phyloP scores from a whole-genome alignment of 2,113 vertebrate genomes.

The Cavia porcellus region DNA sequence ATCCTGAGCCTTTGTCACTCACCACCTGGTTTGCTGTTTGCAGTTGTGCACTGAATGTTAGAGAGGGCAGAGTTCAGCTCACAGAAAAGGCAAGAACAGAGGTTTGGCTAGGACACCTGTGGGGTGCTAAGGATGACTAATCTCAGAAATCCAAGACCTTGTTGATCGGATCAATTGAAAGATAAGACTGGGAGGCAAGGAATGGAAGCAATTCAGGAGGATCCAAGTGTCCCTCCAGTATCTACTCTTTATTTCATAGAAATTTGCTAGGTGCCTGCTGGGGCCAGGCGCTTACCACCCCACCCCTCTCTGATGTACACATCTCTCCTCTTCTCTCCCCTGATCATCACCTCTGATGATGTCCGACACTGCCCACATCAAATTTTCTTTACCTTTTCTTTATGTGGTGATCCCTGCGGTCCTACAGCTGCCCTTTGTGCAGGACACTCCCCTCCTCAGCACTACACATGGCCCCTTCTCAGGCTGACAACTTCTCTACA shows the following conservation, averaged over 20 bases:
- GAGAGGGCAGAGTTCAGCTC: not conserved
- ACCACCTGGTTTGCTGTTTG: not conserved
- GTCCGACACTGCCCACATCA: accelerated
- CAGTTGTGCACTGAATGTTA: too few relatives aligned
- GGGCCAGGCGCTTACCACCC: not conserved
- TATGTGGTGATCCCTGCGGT: too few relatives aligned
- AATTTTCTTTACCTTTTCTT: not conserved
- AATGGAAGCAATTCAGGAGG: not conserved
- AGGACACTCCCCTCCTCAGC: not conserved
- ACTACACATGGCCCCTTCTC: not conserved
- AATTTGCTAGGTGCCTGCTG: not conserved
- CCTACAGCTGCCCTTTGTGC: not conserved
- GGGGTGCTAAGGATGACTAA: not conserved
- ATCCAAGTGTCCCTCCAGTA: not conserved
- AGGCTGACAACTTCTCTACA: not conserved
- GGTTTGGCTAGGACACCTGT: not conserved
- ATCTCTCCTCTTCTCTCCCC: not conserved
- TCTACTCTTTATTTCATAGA: not conserved
- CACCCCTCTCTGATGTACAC: not conserved
- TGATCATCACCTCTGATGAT: not conserved
- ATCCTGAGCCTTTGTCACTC: not conserved
- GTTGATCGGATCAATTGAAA: not conserved
- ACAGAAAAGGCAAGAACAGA: not conserved
- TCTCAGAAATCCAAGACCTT: not conserved
- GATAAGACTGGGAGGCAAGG: not conserved